Evolutionary conservation across 1,140 invertebrate genomes (phyloP).

Genomic region (Drosophila sp.): DNA sequence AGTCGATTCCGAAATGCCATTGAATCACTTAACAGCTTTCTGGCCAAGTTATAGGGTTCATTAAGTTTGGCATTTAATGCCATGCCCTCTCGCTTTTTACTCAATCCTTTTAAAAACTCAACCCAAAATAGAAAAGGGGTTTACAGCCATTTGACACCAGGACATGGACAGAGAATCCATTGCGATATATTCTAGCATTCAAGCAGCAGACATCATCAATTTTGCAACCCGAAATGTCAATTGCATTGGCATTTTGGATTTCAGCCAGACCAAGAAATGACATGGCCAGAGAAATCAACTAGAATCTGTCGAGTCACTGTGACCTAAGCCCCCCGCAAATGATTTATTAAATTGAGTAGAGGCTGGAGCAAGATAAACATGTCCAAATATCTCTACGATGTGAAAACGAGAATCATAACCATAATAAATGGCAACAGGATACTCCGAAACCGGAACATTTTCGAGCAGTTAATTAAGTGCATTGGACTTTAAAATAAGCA

Average conservation of each 20-base stretch:
- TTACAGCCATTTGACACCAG: slow-evolving; percentile 24
- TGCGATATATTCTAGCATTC: slow-evolving; percentile 28
- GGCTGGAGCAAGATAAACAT: slow-evolving; percentile 16
- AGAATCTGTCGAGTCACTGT: slow-evolving; percentile 56
- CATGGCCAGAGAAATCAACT: slow-evolving; percentile 58
- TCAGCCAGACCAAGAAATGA: slow-evolving; percentile 56
- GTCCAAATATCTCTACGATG: neutral
- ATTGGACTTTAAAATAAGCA: slow-evolving; percentile 25
- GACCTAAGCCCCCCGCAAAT: slow-evolving; percentile 11
- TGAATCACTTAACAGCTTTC: slow-evolving; percentile 50
- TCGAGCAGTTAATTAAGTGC: slow-evolving; percentile 47
- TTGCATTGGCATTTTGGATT: slow-evolving; percentile 73
- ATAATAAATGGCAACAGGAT: neutral
- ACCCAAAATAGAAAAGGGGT: slow-evolving; percentile 13
- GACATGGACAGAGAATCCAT: slow-evolving; percentile 12
- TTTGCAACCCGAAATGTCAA: slow-evolving; percentile 69
- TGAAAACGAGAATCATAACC: neutral
- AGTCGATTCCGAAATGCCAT: slow-evolving; percentile 22
- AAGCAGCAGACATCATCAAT: slow-evolving; percentile 65
- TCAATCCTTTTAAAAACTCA: slow-evolving; percentile 5
- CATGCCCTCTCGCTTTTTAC: slow-evolving; percentile 17
- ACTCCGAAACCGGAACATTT: slow-evolving; percentile 5
- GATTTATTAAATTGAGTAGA: slow-evolving; percentile 57
- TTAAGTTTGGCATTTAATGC: slow-evolving; percentile 32
- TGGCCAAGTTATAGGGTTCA: slow-evolving; percentile 33